Base-by-base conservation (phyloP, 1,140 invertebrate species). In the Aphelenchoides besseyi region DNA sequence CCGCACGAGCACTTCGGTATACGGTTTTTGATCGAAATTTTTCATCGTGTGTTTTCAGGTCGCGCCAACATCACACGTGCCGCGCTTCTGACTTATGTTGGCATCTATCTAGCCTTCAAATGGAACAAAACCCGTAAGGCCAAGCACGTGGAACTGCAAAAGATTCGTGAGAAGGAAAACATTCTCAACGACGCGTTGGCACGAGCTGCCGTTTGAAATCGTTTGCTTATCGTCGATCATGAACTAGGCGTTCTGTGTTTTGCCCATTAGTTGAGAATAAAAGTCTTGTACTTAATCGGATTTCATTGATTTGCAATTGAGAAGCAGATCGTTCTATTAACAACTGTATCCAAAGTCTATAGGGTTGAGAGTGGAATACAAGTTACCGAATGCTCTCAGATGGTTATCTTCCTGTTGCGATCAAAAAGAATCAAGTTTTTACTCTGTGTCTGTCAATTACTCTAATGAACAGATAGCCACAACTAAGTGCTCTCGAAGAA, bases 1-100 rank as follows among this genome's bases (percentile, higher is more conserved):
- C 77, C 77, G 23, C 77, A 79, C 53, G 77, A 79, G 63, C 76
- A 79, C 55, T 79, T 79, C 67, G 77, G 77, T 79, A 35, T 64
- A 57, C 61, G 30, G 2, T 28, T 33, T 1, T 23, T 62, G n/a
- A 32, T 30, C 12, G 8, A 29, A 48, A 9, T 67, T 1, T 3
- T 9, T 33, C 8, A 52, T 16, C 23, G 8, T n/a, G 0, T 37
- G 0, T 28, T 62, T 70, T 59, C 12, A 75, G 73, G 73, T 53
- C 67, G 74, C 33, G 75, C 75, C 35, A 79, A 79, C 70, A 79
- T 79, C 72, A 71, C 69, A 59, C 77, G 77, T 63, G 77, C 77
- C 54, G 75, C 72, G 41, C 72, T 79, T 30, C 68, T 36, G 59
- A 78, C 71, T 66, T 79, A 79, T 59, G 76, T 79, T 41, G 77